Conservation (phyloP, 2,888 invertebrate species). For the Nemotelus nigrinus region DNA sequence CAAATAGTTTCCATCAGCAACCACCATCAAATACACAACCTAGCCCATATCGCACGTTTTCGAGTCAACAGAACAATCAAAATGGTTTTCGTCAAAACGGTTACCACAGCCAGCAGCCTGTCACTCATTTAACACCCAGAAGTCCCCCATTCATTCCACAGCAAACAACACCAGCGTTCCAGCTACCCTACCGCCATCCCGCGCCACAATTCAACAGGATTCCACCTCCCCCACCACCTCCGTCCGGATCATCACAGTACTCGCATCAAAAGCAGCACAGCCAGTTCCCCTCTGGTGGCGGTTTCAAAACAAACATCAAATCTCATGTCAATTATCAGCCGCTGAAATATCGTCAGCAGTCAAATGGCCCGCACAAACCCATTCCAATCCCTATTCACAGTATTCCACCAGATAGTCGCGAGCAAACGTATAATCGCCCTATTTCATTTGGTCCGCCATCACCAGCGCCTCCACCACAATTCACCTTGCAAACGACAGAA, state of each 20-base stretch:
- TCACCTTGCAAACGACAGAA: constrained; percentile 33
- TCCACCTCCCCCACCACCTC: constrained; percentile 44
- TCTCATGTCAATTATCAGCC: constrained; percentile 52
- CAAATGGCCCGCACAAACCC: constrained; percentile 65
- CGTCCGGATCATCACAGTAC: constrained; percentile 35
- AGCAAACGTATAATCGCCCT: constrained; percentile 64
- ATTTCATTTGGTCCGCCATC: constrained; percentile 53
- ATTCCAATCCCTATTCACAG: constrained; percentile 62
- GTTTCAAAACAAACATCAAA: constrained; percentile 47
- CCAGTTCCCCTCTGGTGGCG: constrained; percentile 12
- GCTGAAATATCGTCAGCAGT: constrained; percentile 61
- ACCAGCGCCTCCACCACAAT: constrained; percentile 59
- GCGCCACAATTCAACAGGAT: constrained; percentile 22
- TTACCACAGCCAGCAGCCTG: constrained; percentile 30
- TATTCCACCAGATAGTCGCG: constrained; percentile 61
- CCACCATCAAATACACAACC: not conserved
- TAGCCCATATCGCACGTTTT: not conserved
- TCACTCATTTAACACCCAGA: constrained; percentile 32
- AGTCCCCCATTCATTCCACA: constrained; percentile 28
- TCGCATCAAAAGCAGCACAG: constrained; percentile 10
- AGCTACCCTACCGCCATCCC: constrained; percentile 37
- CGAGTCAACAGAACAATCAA: not conserved
- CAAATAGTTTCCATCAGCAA: constrained; percentile 14
- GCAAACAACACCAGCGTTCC: constrained; percentile 22
- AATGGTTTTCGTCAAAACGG: constrained; percentile 9